phyloP scores from a whole-genome alignment of 2,888 invertebrate genomes.

The Tipula confusa region DNA sequence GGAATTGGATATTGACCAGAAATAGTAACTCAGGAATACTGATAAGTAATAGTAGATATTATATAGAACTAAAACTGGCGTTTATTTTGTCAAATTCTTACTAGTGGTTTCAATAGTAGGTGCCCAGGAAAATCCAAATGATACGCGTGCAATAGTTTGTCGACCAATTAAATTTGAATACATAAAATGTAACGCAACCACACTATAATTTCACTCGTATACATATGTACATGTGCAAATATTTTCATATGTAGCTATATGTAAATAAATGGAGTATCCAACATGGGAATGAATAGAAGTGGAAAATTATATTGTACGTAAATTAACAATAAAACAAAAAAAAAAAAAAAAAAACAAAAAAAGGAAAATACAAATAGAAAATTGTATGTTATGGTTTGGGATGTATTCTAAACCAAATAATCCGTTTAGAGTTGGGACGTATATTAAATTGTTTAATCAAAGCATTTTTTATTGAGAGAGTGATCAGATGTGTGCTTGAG shows the following conservation, averaged over 20 bases:
- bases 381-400: background rate
- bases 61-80: too few species aligned
- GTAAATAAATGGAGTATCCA: background rate
- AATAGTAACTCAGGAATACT: too few species aligned
- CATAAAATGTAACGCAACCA: background rate
- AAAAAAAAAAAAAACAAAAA: background rate
- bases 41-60: too few species aligned
- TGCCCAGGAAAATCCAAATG: too few species aligned
- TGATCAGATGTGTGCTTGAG: background rate
- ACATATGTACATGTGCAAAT: background rate
- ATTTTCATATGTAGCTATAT: background rate
- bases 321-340: background rate
- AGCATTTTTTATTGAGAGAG: background rate
- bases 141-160: too few species aligned
- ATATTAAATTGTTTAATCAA: background rate
- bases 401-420: background rate
- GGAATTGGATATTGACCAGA: too few species aligned
- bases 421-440: background rate
- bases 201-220: background rate
- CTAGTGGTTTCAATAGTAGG: too few species aligned
- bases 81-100: too few species aligned
- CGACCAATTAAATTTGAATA: too few species aligned
- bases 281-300: background rate
- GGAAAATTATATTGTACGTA: constrained; percentile 20
- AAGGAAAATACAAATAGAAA: background rate